Percentiles rank a stretch among this genome's conserved stretches.
These are phyloP conservation scores for Synanceia verrucosa DNA, from an alignment of 2,797 vertebrate species.

Conservation along the genomic window DNA sequence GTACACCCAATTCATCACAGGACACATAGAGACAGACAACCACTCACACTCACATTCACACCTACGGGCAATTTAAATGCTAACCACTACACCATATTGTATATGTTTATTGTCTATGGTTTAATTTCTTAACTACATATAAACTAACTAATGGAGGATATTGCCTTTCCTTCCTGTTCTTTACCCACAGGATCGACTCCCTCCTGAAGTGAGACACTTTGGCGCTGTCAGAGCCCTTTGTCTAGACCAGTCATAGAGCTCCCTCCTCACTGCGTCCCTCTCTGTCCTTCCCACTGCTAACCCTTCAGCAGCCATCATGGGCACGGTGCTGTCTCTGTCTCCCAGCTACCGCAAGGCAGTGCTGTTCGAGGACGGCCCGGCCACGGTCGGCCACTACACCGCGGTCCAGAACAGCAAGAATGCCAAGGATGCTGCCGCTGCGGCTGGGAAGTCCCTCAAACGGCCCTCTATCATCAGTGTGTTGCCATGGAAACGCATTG, in stretches of 20 bases:
- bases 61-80: too few species aligned
- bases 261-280: not conserved
- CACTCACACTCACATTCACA: too few species aligned
- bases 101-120: not conserved
- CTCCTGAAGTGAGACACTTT: conserved; percentile 30
- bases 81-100: too few species aligned
- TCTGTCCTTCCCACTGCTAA: not conserved
- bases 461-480: conserved; percentile 91
- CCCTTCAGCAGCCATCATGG: conserved; percentile 79
- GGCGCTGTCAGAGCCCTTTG: conserved; percentile 25
- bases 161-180: not conserved
- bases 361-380: conserved; percentile 90
- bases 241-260: conserved; percentile 28
- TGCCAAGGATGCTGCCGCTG: conserved; percentile 83
- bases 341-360: conserved; percentile 93
- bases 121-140: not conserved
- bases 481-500: conserved; percentile 93
- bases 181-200: conserved; percentile 50
- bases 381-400: conserved; percentile 90
- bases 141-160: not conserved
- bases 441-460: conserved; percentile 84
- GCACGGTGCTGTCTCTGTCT: conserved; percentile 92
- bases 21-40: too few species aligned
- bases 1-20: too few species aligned
- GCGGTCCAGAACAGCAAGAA: conserved; percentile 95